phyloP scores from a whole-genome alignment of 2,113 vertebrate genomes.

The Brachionichthys hirsutus region DNA sequence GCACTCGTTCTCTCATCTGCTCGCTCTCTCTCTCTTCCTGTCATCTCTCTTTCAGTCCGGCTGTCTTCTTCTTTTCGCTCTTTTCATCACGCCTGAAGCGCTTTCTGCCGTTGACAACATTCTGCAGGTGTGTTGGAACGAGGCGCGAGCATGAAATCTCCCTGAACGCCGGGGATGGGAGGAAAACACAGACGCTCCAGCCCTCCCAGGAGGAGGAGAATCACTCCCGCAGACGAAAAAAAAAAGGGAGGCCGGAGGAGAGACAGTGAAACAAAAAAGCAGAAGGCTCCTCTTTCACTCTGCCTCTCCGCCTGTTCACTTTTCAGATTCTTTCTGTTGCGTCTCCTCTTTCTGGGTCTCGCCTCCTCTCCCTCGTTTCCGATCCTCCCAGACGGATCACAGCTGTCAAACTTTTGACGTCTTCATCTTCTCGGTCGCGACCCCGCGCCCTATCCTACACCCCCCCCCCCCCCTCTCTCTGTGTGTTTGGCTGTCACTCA shows the following conservation, averaged over 20 bases:
- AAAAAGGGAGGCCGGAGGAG: constrained; percentile 28
- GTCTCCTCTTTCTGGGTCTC: constrained; percentile 35
- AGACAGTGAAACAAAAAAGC: constrained; percentile 57
- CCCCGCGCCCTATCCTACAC: constrained; percentile 54
- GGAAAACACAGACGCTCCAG: constrained; percentile 51
- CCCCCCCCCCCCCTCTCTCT: constrained; percentile 45
- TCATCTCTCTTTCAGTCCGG: constrained; percentile 50
- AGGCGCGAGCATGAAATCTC: constrained; percentile 68
- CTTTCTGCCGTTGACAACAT: constrained; percentile 54
- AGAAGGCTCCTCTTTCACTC: constrained; percentile 61
- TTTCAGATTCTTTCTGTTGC: constrained; percentile 67
- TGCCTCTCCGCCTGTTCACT: constrained; percentile 57
- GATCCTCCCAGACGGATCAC: constrained; percentile 66
- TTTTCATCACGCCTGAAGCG: constrained; percentile 49
- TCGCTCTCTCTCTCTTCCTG: constrained; percentile 46
- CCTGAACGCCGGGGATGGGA: constrained; percentile 43
- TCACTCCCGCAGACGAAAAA: constrained; percentile 16
- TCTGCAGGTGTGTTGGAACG: constrained; percentile 69
- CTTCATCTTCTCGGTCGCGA: constrained; percentile 79
- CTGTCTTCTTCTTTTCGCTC: constrained; percentile 19
- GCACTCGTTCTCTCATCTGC: constrained; percentile 53
- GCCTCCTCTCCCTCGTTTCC: constrained; percentile 60
- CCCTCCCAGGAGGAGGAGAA: constrained; percentile 50
- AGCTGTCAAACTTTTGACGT: constrained; percentile 83
- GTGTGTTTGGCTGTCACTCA: constrained; percentile 62